Conservation (phyloP, 1,140 invertebrate genomes). For the Apis laboriosa region DNA sequence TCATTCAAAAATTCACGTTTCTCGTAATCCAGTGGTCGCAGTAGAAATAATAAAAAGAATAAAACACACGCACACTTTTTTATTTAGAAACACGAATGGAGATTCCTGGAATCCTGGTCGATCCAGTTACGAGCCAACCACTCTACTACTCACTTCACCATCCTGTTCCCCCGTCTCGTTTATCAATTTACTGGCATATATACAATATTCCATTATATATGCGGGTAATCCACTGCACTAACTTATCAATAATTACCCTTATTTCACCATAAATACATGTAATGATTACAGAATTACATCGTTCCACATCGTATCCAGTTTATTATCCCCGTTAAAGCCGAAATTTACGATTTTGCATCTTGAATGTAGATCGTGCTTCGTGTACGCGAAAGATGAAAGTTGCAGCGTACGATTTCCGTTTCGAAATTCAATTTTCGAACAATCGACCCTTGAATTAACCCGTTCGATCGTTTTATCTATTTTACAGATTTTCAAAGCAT, state of each 20-base stretch:
- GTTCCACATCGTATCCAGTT: not conserved
- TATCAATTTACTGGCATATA: slow-evolving; percentile 1
- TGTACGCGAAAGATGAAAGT: no score
- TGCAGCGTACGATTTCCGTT: no score
- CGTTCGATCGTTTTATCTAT: no score
- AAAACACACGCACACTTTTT: not conserved
- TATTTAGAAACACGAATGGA: not conserved
- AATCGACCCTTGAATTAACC: no score
- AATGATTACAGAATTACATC: not conserved
- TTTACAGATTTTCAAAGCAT: no score
- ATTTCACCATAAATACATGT: not conserved
- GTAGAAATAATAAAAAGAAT: not conserved
- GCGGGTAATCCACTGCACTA: not conserved
- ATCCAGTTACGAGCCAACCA: not conserved
- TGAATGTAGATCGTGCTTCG: no score
- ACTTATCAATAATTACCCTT: slow-evolving; percentile 6
- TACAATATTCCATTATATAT: not conserved
- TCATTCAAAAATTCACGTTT: no score
- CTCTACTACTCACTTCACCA: not conserved
- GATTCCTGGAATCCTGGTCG: not conserved
- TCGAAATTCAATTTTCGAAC: no score
- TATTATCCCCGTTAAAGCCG: no score
- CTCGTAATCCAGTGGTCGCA: not conserved
- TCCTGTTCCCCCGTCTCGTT: not conserved
- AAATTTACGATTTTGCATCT: not conserved